phyloP scores from a whole-genome alignment of 2,888 invertebrate species.

The Parapristionchus giblindavisi region DNA sequence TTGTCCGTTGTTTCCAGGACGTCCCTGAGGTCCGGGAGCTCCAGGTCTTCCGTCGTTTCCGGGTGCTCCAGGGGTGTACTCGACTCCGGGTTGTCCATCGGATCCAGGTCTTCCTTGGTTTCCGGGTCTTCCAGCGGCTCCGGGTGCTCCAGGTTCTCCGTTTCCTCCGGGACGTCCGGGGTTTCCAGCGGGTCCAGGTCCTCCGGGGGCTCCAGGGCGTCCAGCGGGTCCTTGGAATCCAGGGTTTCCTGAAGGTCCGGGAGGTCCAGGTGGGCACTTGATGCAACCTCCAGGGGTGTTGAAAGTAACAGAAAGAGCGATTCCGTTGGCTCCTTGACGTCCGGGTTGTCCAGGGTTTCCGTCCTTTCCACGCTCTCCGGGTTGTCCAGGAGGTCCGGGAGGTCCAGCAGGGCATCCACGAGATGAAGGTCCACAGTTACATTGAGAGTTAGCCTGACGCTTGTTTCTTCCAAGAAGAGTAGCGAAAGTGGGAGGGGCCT shows the following conservation, averaged over 20 bases:
- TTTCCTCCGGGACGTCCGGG: neutral
- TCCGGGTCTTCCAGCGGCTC: constrained; percentile 1
- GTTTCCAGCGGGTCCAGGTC: constrained; percentile 14
- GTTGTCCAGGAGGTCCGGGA: constrained; percentile 19
- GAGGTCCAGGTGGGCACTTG: constrained; percentile 6
- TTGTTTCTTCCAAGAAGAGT: constrained; percentile 28
- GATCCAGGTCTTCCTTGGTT: neutral
- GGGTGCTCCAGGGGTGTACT: neutral
- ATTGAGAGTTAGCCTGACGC: constrained; percentile 36
- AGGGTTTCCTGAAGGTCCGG: constrained; percentile 7
- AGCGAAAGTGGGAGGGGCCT: constrained; percentile 33
- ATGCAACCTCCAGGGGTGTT: constrained; percentile 21
- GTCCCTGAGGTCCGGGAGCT: constrained; percentile 41
- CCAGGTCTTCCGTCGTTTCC: constrained; percentile 34
- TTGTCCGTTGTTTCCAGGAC: constrained; percentile 37
- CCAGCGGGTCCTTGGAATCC: constrained; percentile 25
- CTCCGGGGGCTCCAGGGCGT: constrained; percentile 8
- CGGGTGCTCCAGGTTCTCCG: neutral
- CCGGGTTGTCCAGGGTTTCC: constrained; percentile 13
- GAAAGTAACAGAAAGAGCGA: constrained; percentile 17
- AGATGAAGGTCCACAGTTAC: constrained; percentile 32
- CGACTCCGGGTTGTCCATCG: neutral
- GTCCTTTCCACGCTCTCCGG: constrained; percentile 5
- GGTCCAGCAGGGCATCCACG: constrained; percentile 36
- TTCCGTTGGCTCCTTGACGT: constrained; percentile 6